A percentile compares a stretch with the other conserved stretches of the same genome.
These are phyloP conservation scores for Eurystomus gularis DNA, from an alignment of 2,113 vertebrate species.

Conservation along the genomic window DNA sequence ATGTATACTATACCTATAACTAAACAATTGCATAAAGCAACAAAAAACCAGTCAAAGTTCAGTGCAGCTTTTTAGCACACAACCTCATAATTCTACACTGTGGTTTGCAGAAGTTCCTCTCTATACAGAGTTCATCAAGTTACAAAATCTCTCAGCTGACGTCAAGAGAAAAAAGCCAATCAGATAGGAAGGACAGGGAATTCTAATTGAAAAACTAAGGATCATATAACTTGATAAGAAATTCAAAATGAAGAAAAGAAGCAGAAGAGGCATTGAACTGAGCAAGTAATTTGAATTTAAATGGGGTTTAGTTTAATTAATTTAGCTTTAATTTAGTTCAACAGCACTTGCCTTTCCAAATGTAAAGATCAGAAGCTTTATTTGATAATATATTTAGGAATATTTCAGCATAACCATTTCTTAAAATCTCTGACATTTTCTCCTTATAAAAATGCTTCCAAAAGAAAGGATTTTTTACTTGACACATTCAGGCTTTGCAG, in stretches of 20 bases:
- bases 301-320: background rate
- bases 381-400: background rate
- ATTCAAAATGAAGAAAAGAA: background rate
- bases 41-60: background rate
- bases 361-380: background rate
- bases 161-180: background rate
- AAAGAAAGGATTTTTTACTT: background rate
- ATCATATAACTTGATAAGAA: background rate
- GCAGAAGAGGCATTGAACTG: background rate
- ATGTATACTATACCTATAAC: background rate
- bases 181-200: background rate
- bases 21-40: background rate
- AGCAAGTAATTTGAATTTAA: background rate
- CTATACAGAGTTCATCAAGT: background rate
- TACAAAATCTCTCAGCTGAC: background rate
- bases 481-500: background rate
- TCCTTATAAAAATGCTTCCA: background rate
- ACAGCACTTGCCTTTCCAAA: background rate
- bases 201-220: background rate
- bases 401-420: background rate
- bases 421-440: background rate
- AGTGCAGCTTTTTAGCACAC: background rate
- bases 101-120: background rate
- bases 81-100: background rate
- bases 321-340: background rate